Percentiles rank a stretch among this genome's conserved stretches.
Evolutionary conservation across 2,797 vertebrate genomes (phyloP).

Genomic region (Urosaurus nigricauda): DNA sequence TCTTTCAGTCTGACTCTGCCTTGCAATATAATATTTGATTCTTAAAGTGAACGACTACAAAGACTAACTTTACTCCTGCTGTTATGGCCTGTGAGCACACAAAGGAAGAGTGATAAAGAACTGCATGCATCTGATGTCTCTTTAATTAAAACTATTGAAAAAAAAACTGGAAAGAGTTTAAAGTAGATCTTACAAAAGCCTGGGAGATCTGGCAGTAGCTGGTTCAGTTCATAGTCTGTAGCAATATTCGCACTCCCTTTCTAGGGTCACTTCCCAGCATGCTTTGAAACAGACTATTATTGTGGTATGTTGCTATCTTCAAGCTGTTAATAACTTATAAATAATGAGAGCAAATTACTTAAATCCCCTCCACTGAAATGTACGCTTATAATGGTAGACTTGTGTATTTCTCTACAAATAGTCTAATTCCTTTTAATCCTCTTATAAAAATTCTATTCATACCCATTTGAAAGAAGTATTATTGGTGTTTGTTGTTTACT

Average conservation of each 20-base stretch:
- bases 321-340: constrained; percentile 60
- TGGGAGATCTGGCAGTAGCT: background rate
- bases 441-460: background rate
- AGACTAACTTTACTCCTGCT: background rate
- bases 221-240: constrained; percentile 18
- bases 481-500: background rate
- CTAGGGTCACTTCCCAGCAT: constrained; percentile 10
- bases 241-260: constrained; percentile 17
- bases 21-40: background rate
- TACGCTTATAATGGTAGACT: constrained; percentile 37
- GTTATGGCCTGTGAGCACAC: accelerated
- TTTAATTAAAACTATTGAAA: constrained; percentile 27
- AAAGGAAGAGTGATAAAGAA: constrained; percentile 36
- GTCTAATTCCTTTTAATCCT: constrained; percentile 49
- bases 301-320: constrained; percentile 34
- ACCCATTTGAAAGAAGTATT: background rate
- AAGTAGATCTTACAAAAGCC: constrained; percentile 31
- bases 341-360: constrained; percentile 58
- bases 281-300: constrained; percentile 19
- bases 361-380: constrained; percentile 65
- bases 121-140: constrained; percentile 18
- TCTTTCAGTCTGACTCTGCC: constrained; percentile 7
- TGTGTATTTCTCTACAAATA: constrained; percentile 40
- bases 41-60: constrained; percentile 32
- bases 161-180: constrained; percentile 17